Percentiles rank a stretch among this genome's conserved stretches.
Evolutionary conservation across 2,888 invertebrate species (phyloP).

Genomic region (Scaptomyza polygonia): DNA sequence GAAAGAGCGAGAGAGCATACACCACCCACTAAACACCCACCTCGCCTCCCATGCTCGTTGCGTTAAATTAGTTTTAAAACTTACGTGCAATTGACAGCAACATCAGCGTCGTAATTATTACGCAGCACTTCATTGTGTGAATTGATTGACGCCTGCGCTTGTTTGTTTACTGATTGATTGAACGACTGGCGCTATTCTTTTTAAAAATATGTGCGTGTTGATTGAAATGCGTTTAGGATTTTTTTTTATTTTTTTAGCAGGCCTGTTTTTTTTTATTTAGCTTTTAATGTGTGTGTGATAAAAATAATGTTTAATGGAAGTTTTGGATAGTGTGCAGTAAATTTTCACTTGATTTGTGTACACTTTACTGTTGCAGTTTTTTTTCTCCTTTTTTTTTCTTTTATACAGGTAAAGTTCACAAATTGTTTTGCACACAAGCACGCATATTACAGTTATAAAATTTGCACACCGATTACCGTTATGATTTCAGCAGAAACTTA

Average conservation of each 20-base stretch:
- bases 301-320: neutral
- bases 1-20: neutral
- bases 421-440: constrained; percentile 20
- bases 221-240: constrained; percentile 5
- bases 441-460: constrained; percentile 31
- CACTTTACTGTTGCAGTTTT: constrained; percentile 7
- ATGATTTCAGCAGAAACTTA: constrained; percentile 19
- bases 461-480: constrained; percentile 31
- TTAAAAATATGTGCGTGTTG: neutral
- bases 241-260: neutral
- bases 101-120: constrained; percentile 56
- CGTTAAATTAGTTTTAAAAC: constrained; percentile 32
- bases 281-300: neutral
- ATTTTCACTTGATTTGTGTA: neutral
- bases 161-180: constrained; percentile 24
- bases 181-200: neutral
- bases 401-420: constrained; percentile 16
- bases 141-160: constrained; percentile 24
- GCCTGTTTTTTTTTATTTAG: neutral
- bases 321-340: neutral
- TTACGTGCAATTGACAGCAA: constrained; percentile 71
- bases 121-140: constrained; percentile 62
- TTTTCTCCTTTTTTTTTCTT: constrained; percentile 5
- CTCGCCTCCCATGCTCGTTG: neutral
- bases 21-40: neutral